Evolutionary conservation across 2,113 vertebrate genomes (phyloP), one percentile per base, ranked within the genome.

Genomic region (Athene cunicularia): DNA sequence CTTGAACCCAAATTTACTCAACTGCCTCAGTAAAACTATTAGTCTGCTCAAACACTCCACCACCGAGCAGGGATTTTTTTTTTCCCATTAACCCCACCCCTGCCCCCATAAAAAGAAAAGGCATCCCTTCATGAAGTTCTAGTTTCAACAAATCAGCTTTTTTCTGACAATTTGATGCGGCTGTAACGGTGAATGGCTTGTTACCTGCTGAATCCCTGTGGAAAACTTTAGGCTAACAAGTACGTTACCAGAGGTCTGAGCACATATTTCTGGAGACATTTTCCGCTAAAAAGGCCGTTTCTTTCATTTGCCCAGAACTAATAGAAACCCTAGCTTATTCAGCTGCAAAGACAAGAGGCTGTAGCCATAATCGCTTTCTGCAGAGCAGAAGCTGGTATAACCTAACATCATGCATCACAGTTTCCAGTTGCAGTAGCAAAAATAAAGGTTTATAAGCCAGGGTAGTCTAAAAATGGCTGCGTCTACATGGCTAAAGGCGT

Each of bases 11-110:
- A 1, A 9, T 14, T 72, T 18, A 15, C 53, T 21, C 37, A 33
- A 13, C 19, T 3, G 8, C 24, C 33, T 59, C 39, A 4, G 26
- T 41, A 14, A 53, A 37, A 11, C 26, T 21, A 17, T 47, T 13
- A 3, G 8, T 45, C 56, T 23, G 13, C 56, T 59, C 33, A 47
- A 30, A 58, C 41, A 11, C 19, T 15, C 45, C 52, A 26, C 26
- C 24, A 19, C 14, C 10, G 20, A 52, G n/a, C 30, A 27, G 4
- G 22, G 27, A 50, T 33, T 14, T 24, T 27, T 14, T 24, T 27
- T 41, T 52, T 37, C 47, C 32, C 27, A 3, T 10, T 33, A 2
- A 4, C 2, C 11, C 5, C 5, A 1, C 7, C 6, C 1, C 6
- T 45, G 43, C 5, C 49, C 10, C 5, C 7, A 5, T 1, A 3